Evolutionary conservation across 2,888 invertebrate genomes (phyloP).

Genomic region (Drosophila cyrtoloma): DNA sequence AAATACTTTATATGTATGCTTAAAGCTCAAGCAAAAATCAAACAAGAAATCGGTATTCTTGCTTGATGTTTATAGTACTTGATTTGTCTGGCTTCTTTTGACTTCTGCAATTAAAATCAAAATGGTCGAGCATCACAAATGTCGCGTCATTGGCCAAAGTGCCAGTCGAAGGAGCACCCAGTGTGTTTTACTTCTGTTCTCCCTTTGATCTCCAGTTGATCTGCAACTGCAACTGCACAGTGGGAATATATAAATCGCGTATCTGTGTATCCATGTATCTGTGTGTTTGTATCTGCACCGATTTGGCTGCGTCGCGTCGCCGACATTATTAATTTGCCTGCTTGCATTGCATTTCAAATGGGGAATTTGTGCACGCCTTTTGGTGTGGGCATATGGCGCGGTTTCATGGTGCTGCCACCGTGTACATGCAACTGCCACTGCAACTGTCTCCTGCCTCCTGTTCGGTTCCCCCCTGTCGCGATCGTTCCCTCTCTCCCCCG

Average conservation of each 20-base stretch:
- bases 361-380: conserved; percentile 65
- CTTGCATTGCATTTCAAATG: conserved; percentile 57
- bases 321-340: conserved; percentile 76
- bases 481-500: conserved; percentile 7
- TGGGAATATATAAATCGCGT: neutral
- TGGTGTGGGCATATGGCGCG: conserved; percentile 42
- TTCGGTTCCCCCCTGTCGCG: conserved; percentile 11
- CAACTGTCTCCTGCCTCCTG: neutral
- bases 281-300: conserved; percentile 9
- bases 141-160: conserved; percentile 30
- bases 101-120: conserved; percentile 22
- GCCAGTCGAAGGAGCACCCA: conserved; percentile 40
- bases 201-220: conserved; percentile 64
- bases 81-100: neutral
- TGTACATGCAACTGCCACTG: conserved; percentile 29
- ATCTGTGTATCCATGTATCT: neutral
- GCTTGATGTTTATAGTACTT: conserved; percentile 4
- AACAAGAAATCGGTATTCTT: neutral
- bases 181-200: conserved; percentile 6
- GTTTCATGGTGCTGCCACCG: conserved; percentile 27
- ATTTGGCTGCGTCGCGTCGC: conserved; percentile 47
- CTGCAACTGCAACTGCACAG: conserved; percentile 29
- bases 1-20: neutral
- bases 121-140: conserved; percentile 33
- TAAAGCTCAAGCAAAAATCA: neutral